Conservation (phyloP, 2,113 vertebrate species). For the Sardina pilchardus region DNA sequence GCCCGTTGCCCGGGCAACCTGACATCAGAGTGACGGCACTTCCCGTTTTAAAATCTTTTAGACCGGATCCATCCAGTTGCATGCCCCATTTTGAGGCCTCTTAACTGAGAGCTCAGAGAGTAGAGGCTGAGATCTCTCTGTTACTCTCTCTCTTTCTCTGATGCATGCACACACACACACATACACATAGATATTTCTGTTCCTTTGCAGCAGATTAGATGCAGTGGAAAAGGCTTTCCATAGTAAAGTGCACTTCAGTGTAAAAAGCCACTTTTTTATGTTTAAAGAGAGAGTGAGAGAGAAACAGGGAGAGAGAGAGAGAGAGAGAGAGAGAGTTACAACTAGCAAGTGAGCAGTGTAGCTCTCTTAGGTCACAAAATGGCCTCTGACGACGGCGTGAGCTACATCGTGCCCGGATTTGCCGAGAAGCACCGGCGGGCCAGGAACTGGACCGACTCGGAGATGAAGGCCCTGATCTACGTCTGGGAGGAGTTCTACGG, state of each 20-base stretch:
- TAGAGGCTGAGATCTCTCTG: slow-evolving; percentile 51
- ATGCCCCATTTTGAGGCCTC: slow-evolving; percentile 97
- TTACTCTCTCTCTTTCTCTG: neutral
- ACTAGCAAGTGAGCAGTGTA: slow-evolving; percentile 27
- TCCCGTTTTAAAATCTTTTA: slow-evolving; percentile 99
- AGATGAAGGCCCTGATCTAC: slow-evolving; percentile 95
- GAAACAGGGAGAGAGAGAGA: slow-evolving; percentile 37
- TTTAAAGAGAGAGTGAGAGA: slow-evolving; percentile 15
- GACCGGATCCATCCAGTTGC: slow-evolving; percentile 97
- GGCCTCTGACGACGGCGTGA: slow-evolving; percentile 86
- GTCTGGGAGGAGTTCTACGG: slow-evolving; percentile 97
- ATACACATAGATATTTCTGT: neutral
- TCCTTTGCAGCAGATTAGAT: neutral
- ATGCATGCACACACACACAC: slow-evolving; percentile 28
- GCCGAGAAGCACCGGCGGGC: slow-evolving; percentile 94
- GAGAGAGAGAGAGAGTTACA: slow-evolving; percentile 24
- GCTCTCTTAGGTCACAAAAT: slow-evolving; percentile 62
- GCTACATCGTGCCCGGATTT: slow-evolving; percentile 83
- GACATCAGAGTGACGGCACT: slow-evolving; percentile 98
- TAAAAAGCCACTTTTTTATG: neutral
- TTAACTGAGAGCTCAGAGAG: slow-evolving; percentile 83
- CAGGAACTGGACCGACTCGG: slow-evolving; percentile 96
- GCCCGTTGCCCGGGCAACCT: slow-evolving; percentile 95
- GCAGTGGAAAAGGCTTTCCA: neutral
- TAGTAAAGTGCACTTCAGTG: neutral